These are phyloP conservation scores for Nephila pilipes DNA, from an alignment of 1,140 invertebrate genomes.

Conservation along the genomic window DNA sequence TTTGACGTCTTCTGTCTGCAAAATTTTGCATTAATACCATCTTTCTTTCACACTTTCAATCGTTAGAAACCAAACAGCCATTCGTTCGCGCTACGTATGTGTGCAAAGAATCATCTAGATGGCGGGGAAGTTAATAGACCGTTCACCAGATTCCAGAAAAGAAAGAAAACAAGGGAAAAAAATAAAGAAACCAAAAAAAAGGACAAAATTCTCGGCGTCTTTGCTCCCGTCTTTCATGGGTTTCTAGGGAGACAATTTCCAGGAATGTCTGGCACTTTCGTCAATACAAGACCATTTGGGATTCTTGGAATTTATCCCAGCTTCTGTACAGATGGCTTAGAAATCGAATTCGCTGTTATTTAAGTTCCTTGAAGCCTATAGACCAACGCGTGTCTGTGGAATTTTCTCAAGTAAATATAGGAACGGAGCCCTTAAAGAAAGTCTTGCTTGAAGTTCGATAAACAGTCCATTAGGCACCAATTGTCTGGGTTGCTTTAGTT, in stretches of 20 bases:
- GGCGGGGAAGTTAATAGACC: no score
- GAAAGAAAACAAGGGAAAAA: no score
- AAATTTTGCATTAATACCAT: no score
- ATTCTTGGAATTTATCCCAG: slow-evolving; percentile 26
- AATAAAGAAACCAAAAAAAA: neutral
- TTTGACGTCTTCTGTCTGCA: no score
- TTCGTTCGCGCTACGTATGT: no score
- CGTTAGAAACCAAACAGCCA: no score
- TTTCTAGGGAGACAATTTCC: slow-evolving; percentile 30
- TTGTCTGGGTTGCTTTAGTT: neutral
- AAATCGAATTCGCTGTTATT: slow-evolving; percentile 1
- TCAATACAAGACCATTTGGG: slow-evolving; percentile 29
- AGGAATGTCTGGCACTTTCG: slow-evolving; percentile 34
- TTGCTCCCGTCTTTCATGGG: slow-evolving; percentile 6
- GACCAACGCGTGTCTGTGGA: neutral
- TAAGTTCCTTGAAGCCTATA: neutral
- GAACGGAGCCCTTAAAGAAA: neutral
- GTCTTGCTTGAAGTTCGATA: neutral
- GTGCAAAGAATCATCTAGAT: no score
- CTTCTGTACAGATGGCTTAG: neutral
- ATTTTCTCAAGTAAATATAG: neutral
- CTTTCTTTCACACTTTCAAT: no score
- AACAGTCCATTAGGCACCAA: neutral
- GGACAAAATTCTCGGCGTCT: neutral
- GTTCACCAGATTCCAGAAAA: no score